Base-by-base conservation (phyloP, 1,140 invertebrate species). In the Heliconius nattereri region DNA sequence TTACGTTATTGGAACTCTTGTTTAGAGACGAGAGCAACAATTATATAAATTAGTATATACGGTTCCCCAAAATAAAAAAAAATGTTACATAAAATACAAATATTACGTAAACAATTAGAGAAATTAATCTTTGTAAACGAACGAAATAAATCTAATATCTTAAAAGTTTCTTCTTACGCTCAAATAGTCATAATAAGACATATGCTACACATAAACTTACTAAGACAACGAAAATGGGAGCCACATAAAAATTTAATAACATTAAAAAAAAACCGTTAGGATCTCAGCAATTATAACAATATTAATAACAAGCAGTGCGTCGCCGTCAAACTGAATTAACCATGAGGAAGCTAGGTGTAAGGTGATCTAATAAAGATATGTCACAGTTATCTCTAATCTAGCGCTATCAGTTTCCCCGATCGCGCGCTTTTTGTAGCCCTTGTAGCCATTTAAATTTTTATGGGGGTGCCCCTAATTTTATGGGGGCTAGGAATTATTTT, bases 281-380 rank as follows among this genome's bases (percentile, higher is more conserved):
- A 23, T 0, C 35, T n/a, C 32, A 35, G 16, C 70, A 73, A 49
- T 78, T 79, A 74, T 26, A 79, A 74, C n/a, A 75, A 71, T 79
- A 79, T 72, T 54, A 76, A 76, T 73, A 75, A 54, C 26, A 26
- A 37, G 60, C 35, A 57, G 78, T 73, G 66, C 71, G 40, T 9
- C 19, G 71, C 32, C 71, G 78, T 76, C 74, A 66, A 80, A 76
- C 79, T 70, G 76, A 80, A 80, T 80, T 80, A 80, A 73, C 20
- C 19, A 52, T 8, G 2, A 52, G 16, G 29, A 73, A 37, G 20
- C 72, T 57, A 81, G 80, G 80, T 81, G 80, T 81, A 75, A 78
- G 80, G 73, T 54, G 83, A 82, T 80, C 73, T 81, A 77, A 81
- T 83, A 79, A 79, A 82, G 83, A 84, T 84, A 84, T 29, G 73